Percentiles rank a stretch among this genome's conserved stretches.
These are phyloP conservation scores for Anastrepha obliqua DNA, from an alignment of 1,140 invertebrate species.

Conservation along the genomic window DNA sequence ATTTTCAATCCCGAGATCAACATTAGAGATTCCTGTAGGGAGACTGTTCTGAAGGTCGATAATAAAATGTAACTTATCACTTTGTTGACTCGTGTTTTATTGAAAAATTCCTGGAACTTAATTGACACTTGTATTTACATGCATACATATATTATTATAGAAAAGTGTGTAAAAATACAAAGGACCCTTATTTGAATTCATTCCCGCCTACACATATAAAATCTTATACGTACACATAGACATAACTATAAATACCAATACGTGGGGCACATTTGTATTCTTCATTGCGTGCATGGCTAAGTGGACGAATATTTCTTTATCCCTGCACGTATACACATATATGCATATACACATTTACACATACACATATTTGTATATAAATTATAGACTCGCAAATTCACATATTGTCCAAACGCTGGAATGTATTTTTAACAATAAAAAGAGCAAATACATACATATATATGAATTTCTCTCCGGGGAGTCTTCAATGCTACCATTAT, in stretches of 20 bases:
- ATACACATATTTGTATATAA: neutral
- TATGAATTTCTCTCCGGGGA: conserved; percentile 19
- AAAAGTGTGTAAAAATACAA: neutral
- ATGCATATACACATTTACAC: neutral
- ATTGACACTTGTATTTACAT: neutral
- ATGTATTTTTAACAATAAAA: conserved; percentile 11
- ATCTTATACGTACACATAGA: too few relatives aligned
- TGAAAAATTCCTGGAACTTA: too few relatives aligned
- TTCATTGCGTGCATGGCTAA: conserved; percentile 7
- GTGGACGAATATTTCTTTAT: conserved; percentile 3
- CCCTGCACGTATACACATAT: neutral
- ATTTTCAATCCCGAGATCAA: too few relatives aligned
- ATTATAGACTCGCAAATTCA: neutral
- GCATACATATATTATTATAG: neutral
- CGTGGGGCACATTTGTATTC: neutral
- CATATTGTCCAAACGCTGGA: neutral
- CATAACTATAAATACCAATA: neutral
- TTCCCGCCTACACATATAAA: neutral
- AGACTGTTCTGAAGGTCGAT: too few relatives aligned
- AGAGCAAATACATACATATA: neutral
- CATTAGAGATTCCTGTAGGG: too few relatives aligned
- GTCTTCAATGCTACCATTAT: conserved; percentile 25
- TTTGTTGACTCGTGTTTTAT: too few relatives aligned
- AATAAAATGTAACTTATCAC: too few relatives aligned
- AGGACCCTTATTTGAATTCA: neutral